Evolutionary conservation across 2,888 invertebrate species (phyloP).

Genomic region (Acholoe squamosa): DNA sequence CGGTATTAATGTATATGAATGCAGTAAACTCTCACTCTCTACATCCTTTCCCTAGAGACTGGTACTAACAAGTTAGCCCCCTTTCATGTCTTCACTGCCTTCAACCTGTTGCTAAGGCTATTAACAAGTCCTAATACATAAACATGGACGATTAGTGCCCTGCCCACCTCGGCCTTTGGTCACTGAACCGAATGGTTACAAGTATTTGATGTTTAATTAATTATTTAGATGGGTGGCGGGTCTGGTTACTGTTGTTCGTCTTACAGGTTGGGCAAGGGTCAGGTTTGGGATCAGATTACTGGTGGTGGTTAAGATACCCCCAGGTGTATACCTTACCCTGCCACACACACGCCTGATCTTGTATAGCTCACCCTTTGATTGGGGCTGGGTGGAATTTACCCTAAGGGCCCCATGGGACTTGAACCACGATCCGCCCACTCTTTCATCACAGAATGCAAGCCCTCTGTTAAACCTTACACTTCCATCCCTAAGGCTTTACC

Average conservation of each 20-base stretch:
- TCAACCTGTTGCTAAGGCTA: slow-evolving; percentile 50
- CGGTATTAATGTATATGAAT: too few relatives aligned
- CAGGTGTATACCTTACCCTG: not conserved
- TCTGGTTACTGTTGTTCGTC: slow-evolving; percentile 20
- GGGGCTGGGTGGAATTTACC: not conserved
- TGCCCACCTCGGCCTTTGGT: slow-evolving; percentile 46
- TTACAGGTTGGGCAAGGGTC: not conserved
- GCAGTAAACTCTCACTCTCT: too few relatives aligned
- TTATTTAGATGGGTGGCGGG: slow-evolving; percentile 38
- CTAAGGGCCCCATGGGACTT: not conserved
- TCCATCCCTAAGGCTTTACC: too few relatives aligned
- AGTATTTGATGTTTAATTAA: slow-evolving; percentile 56
- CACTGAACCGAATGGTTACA: slow-evolving; percentile 18
- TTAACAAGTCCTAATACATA: slow-evolving; percentile 42
- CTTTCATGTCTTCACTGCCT: slow-evolving; percentile 40
- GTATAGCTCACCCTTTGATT: not conserved
- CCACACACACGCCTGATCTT: not conserved
- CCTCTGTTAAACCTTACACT: too few relatives aligned
- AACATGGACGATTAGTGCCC: slow-evolving; percentile 47
- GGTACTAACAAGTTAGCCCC: not conserved
- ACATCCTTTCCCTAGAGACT: too few relatives aligned
- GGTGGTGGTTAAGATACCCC: slow-evolving; percentile 5
- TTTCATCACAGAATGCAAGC: too few relatives aligned
- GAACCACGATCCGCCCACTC: too few relatives aligned
- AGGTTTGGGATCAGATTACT: not conserved